A percentile compares a stretch with the other conserved stretches of the same genome.
These are phyloP conservation scores for Neopelma chrysocephalum DNA, from an alignment of 2,797 vertebrate species.

Conservation along the genomic window DNA sequence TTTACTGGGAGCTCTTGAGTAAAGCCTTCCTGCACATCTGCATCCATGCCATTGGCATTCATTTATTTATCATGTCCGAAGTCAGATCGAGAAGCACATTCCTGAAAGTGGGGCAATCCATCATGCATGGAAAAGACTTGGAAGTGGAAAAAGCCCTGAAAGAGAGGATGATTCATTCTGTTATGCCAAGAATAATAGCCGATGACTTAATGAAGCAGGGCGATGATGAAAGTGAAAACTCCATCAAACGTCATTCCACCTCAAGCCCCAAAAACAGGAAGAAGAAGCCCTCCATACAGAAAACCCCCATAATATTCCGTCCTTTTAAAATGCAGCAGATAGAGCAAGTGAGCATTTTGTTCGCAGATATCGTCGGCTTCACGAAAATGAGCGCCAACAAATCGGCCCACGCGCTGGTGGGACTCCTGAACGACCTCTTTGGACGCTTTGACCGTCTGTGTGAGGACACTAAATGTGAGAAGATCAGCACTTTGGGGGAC, in stretches of 20 bases:
- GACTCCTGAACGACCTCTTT: conserved; percentile 96
- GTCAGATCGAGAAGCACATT: conserved; percentile 97
- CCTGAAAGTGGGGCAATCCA: conserved; percentile 96
- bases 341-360: conserved; percentile 93
- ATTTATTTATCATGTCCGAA: conserved; percentile 96
- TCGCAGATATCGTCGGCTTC: conserved; percentile 97
- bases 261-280: conserved; percentile 90
- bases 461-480: conserved; percentile 94
- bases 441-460: conserved; percentile 96
- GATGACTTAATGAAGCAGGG: conserved; percentile 97
- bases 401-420: conserved; percentile 94
- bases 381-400: conserved; percentile 99
- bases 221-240: conserved; percentile 92
- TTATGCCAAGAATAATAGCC: conserved; percentile 94
- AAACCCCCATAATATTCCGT: conserved; percentile 93
- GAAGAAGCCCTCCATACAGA: conserved; percentile 95
- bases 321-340: conserved; percentile 99
- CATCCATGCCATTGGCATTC: conserved; percentile 91
- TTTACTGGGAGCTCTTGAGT: conserved; percentile 86
- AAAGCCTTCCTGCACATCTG: conserved; percentile 91
- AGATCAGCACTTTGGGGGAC: conserved; percentile 97
- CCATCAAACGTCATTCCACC: conserved; percentile 86
- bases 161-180: conserved; percentile 98
- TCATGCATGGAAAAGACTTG: conserved; percentile 98
- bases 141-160: conserved; percentile 98